These are phyloP conservation scores for Ochropacha duplaris DNA, from an alignment of 2,888 invertebrate species.

Conservation along the genomic window DNA sequence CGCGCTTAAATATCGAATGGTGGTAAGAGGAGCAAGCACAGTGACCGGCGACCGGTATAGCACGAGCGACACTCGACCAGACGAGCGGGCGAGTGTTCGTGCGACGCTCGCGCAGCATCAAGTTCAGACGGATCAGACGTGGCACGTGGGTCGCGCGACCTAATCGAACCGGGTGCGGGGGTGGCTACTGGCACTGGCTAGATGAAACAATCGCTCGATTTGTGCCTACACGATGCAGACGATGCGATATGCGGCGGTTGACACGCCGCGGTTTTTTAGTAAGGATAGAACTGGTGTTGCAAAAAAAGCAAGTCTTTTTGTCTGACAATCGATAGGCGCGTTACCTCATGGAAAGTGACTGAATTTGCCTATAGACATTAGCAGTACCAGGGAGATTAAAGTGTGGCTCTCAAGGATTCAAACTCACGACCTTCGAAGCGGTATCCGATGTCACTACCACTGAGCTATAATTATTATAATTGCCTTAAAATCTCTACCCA, in stretches of 20 bases:
- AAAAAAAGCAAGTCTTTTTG: too few species aligned
- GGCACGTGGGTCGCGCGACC: neutral
- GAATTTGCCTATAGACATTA: too few species aligned
- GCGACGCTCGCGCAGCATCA: neutral
- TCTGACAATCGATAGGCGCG: too few species aligned
- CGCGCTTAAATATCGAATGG: neutral
- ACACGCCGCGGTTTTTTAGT: conserved; percentile 17
- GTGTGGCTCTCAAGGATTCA: too few species aligned
- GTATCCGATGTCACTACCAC: too few species aligned
- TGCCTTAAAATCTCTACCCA: too few species aligned
- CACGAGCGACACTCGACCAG: neutral
- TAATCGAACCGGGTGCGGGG: conserved; percentile 9
- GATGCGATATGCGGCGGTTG: conserved; percentile 7
- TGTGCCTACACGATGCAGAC: conserved; percentile 26
- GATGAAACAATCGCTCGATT: conserved; percentile 40
- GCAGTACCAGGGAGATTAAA: too few species aligned
- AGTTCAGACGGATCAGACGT: neutral
- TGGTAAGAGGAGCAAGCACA: neutral
- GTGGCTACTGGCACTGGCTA: conserved; percentile 15
- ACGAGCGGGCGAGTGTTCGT: neutral
- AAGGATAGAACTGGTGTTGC: too few species aligned
- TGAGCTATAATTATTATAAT: too few species aligned
- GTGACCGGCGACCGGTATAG: neutral
- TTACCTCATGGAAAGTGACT: too few species aligned
- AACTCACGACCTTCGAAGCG: too few species aligned